These are phyloP conservation scores for Caenorhabditis brenneri DNA, from an alignment of 1,140 invertebrate species.

Conservation along the genomic window DNA sequence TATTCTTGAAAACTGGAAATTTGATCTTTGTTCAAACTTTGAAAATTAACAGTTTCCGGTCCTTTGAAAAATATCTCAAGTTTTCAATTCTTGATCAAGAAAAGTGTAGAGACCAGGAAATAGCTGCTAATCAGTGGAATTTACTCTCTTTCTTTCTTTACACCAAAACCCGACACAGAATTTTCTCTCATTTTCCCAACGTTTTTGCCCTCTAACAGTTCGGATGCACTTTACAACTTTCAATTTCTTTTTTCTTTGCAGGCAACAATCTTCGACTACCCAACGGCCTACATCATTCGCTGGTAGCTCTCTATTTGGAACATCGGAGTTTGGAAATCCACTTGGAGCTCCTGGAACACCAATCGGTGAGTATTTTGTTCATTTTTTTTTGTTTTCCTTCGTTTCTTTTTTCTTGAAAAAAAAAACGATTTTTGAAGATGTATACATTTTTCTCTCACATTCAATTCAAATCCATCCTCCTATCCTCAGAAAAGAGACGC, in stretches of 20 bases:
- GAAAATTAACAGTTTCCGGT: neutral
- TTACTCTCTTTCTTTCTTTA: neutral
- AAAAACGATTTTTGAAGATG: neutral
- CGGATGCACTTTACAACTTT: neutral
- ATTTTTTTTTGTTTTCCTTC: neutral
- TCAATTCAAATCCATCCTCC: neutral
- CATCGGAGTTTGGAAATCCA: neutral
- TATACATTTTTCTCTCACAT: neutral
- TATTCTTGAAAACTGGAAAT: no score
- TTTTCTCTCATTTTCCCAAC: neutral
- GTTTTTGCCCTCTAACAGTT: neutral
- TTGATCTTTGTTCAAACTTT: neutral
- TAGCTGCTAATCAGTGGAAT: neutral
- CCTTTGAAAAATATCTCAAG: neutral
- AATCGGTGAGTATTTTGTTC: neutral
- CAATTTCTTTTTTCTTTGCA: neutral
- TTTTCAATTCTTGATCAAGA: neutral
- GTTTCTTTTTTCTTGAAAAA: neutral
- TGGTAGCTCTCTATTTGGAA: neutral
- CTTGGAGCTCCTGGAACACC: constrained; percentile 24
- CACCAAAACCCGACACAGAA: neutral
- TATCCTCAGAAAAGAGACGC: neutral
- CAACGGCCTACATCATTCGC: constrained; percentile 8
- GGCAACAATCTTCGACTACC: neutral
- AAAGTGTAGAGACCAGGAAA: no score